Conservation (phyloP, 2,888 invertebrate species). For the Eupsilia transversa region DNA sequence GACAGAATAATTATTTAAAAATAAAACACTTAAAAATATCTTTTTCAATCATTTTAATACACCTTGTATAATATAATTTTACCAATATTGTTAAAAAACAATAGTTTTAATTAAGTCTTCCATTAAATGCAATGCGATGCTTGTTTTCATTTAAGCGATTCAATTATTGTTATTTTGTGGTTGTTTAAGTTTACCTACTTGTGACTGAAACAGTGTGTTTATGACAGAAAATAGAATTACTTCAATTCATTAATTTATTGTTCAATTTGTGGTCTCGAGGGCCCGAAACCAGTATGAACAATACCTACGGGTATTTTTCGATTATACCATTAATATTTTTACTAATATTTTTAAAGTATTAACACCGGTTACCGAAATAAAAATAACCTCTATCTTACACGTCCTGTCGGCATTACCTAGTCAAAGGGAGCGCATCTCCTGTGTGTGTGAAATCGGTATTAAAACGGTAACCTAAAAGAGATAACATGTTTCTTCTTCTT, state of each 20-base stretch:
- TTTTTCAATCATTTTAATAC: background rate
- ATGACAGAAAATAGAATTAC: slow-evolving; percentile 24
- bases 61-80: slow-evolving; percentile 11
- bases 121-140: slow-evolving; percentile 49
- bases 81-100: background rate
- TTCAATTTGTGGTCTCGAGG: background rate
- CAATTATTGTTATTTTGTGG: slow-evolving; percentile 24
- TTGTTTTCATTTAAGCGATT: slow-evolving; percentile 40
- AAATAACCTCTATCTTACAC: no score
- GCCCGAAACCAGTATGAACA: no score
- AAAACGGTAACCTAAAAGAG: no score
- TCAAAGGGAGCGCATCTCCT: no score
- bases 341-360: no score
- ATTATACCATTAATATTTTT: no score
- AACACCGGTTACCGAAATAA: no score
- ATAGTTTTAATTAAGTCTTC: slow-evolving; percentile 64
- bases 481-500: no score
- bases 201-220: slow-evolving; percentile 8
- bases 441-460: no score
- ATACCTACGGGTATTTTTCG: no score
- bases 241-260: background rate
- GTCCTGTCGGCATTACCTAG: no score
- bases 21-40: background rate
- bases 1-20: background rate
- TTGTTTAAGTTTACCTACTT: slow-evolving; percentile 15